These are phyloP conservation scores for Rhinogobio ventralis DNA, from an alignment of 2,797 vertebrate genomes.

Conservation along the genomic window DNA sequence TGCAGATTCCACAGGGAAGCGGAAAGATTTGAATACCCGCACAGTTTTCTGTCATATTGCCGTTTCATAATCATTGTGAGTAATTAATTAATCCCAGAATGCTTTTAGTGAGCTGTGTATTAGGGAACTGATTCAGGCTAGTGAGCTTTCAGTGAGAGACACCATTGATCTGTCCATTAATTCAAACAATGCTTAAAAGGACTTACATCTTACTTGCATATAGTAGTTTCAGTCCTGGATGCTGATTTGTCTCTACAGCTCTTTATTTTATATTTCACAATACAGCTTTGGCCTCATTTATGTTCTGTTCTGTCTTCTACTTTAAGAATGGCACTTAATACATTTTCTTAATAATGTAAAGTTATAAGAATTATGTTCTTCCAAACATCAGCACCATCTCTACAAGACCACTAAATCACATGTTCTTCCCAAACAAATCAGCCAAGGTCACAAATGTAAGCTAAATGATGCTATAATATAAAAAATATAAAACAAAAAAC, in stretches of 20 bases:
- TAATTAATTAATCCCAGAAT: conserved; percentile 41
- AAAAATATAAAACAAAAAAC: too few relatives aligned
- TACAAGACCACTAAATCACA: background rate
- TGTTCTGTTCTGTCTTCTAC: background rate
- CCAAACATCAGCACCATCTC: background rate
- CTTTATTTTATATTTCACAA: background rate
- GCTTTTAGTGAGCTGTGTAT: conserved; percentile 21
- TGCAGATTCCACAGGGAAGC: conserved; percentile 21
- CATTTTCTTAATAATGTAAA: background rate
- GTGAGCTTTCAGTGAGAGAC: too few relatives aligned
- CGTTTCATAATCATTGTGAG: background rate
- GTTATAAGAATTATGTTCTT: background rate
- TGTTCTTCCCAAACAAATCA: background rate
- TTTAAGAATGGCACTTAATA: background rate
- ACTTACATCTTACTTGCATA: background rate
- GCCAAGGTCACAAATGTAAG: background rate
- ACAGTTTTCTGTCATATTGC: conserved; percentile 41
- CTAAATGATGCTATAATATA: background rate
- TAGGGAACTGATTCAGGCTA: background rate
- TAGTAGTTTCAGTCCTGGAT: background rate
- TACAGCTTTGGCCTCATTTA: background rate
- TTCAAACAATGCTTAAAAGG: background rate
- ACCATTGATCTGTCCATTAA: background rate
- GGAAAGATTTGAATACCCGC: conserved; percentile 18
- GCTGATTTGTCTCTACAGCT: background rate